A percentile compares a stretch with the other conserved stretches of the same genome.
Conservation (phyloP, 2,113 vertebrate species). For the Rhabdornis inornatus region DNA sequence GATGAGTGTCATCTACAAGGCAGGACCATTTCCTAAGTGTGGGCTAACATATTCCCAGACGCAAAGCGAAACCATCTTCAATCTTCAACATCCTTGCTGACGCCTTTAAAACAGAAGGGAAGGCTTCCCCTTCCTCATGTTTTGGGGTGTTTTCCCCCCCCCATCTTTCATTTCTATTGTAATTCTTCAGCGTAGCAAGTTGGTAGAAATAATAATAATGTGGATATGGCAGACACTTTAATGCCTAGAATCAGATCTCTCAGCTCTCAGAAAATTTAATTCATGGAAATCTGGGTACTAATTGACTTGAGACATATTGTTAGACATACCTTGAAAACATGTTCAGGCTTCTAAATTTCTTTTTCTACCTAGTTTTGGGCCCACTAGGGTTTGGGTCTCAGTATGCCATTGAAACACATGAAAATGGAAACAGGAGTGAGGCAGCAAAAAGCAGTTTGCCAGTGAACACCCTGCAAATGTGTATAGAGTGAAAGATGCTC, state of each 20-base stretch:
- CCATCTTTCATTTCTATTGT: neutral
- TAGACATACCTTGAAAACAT: neutral
- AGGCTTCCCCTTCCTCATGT: neutral
- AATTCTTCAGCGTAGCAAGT: neutral
- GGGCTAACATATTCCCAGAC: neutral
- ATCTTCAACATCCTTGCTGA: neutral
- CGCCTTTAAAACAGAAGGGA: neutral
- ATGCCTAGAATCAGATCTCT: neutral
- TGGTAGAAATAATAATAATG: neutral
- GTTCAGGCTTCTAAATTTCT: neutral
- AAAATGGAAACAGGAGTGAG: neutral
- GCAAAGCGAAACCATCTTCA: neutral
- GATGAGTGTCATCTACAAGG: neutral
- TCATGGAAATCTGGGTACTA: neutral
- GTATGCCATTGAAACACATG: neutral
- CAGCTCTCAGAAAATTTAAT: neutral
- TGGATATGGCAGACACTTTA: neutral
- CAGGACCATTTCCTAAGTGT: neutral
- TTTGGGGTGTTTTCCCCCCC: fast-evolving
- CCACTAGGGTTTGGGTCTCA: neutral
- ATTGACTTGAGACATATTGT: neutral
- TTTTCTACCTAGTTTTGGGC: neutral
- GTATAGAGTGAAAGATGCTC: neutral
- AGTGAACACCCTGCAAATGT: neutral
- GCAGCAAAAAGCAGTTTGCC: neutral